These are phyloP conservation scores for Papilio demoleus DNA, from an alignment of 2,888 invertebrate species.

Conservation along the genomic window DNA sequence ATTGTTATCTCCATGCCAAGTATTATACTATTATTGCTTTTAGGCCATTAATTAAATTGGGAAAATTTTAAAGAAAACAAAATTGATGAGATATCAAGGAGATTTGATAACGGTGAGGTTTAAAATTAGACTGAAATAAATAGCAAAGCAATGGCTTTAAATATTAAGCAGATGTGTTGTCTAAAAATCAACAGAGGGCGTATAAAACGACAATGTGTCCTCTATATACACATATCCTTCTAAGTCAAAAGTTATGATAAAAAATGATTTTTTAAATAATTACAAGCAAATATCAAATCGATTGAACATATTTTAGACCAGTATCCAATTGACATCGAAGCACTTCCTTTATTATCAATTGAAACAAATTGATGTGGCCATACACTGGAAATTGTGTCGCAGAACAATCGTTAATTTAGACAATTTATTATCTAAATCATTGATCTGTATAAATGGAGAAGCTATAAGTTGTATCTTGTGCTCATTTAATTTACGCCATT, in stretches of 20 bases:
- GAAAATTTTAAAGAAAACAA: background rate
- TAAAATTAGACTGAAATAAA: too few species aligned
- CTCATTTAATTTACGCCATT: too few species aligned
- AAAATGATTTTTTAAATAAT: background rate
- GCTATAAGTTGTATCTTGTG: too few species aligned
- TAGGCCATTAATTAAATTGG: background rate
- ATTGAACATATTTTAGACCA: slow-evolving; percentile 49
- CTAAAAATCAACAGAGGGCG: too few species aligned
- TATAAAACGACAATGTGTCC: too few species aligned
- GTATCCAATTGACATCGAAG: slow-evolving; percentile 60
- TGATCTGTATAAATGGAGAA: too few species aligned
- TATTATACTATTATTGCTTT: background rate
- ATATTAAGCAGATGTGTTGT: too few species aligned
- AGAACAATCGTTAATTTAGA: background rate
- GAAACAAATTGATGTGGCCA: slow-evolving; percentile 66
- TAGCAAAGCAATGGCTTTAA: too few species aligned
- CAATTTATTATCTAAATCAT: background rate
- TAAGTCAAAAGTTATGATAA: too few species aligned
- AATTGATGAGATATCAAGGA: background rate
- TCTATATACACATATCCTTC: too few species aligned
- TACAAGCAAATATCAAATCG: slow-evolving; percentile 17
- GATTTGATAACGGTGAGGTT: too few species aligned
- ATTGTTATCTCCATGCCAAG: background rate
- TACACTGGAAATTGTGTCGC: slow-evolving; percentile 31
- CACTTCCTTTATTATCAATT: slow-evolving; percentile 60